Base-by-base conservation (phyloP, 1,140 invertebrate species). In the Zaprionus lachaisei region DNA sequence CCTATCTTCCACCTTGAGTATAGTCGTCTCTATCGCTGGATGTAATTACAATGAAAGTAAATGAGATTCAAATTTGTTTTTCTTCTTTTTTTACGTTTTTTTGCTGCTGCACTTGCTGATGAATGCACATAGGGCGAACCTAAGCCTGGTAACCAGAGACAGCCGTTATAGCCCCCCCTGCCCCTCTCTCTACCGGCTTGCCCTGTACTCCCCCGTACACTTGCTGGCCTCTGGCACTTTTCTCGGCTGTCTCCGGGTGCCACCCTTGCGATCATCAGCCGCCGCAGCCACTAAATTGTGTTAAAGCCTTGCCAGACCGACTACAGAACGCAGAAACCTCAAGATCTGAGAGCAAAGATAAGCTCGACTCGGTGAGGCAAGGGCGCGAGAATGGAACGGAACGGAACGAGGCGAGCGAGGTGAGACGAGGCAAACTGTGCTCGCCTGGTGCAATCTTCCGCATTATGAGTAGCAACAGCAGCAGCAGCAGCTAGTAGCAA, bases 241-340 rank as follows among this genome's bases (percentile, higher is more conserved):
- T 63, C 51, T 49, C 24, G 28, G 26, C 73, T 63, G 81, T 74
- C 71, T 68, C 56, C 71, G 71, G 66, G 38, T 76, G 68, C 54
- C 73, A 71, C 73, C 73, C 73, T 72, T 58, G 44, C 61, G 68
- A 71, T 76, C 75, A 78, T 74, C 61, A 81, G 74, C 67, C 64
- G 66, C 81, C 72, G 61, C 72, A 70, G 72, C 67, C 72, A 70
- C 82, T 90, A 90, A 90, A 90, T 90, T 90, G 85, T 90, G 84
- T 90, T 90, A 90, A 90, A 90, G 85, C 83, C 80, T 70, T 73
- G 72, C 70, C 72, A 70, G 80, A 74, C 83, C 73, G 41, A 80
- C 72, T 90, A 90, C 85, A 90, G 86, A 90, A 90, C 86, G 81
- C 70, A 90, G 73, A 90, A 90, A 90, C 85, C 85, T 90, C 85